Evolutionary conservation across 1,140 invertebrate genomes (phyloP).

Genomic region (Manduca sexta): DNA sequence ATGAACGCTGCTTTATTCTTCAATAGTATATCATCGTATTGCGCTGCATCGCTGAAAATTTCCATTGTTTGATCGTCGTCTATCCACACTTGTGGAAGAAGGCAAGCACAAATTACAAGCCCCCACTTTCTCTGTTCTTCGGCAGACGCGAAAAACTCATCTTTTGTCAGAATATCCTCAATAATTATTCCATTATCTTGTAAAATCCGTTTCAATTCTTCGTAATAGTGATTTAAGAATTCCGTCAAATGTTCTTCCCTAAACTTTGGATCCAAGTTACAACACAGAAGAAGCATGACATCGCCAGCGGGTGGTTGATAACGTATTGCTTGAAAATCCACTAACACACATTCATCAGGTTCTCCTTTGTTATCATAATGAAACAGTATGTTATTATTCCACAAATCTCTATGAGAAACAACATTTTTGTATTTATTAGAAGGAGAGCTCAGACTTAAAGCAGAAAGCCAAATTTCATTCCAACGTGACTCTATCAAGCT

Average conservation of each 20-base stretch:
- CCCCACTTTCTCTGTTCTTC: conserved; percentile 53
- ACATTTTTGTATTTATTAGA: conserved; percentile 65
- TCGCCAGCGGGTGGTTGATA: conserved; percentile 75
- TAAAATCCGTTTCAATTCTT: conserved; percentile 53
- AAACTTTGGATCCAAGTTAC: conserved; percentile 47
- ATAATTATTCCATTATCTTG: conserved; percentile 45
- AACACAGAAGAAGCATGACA: conserved; percentile 60
- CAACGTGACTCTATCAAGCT: conserved; percentile 39
- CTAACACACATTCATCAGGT: conserved; percentile 70
- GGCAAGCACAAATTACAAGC: conserved; percentile 39
- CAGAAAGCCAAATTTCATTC: conserved; percentile 38
- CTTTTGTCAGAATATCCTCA: conserved; percentile 43
- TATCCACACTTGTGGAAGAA: conserved; percentile 52
- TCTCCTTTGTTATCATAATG: conserved; percentile 54
- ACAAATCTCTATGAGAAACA: conserved; percentile 76
- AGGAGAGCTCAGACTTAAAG: conserved; percentile 29
- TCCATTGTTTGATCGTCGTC: conserved; percentile 42
- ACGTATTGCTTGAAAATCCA: conserved; percentile 76
- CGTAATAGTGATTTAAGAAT: conserved; percentile 70
- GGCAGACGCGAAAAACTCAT: conserved; percentile 54
- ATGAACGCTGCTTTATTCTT: conserved; percentile 51
- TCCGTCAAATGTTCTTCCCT: conserved; percentile 53
- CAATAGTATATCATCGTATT: conserved; percentile 44
- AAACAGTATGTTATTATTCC: conserved; percentile 78
- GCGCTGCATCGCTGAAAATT: conserved; percentile 35